Evolutionary conservation across 53 echinoderm and acorn worm species (phyloP).

Genomic region (Apostichopus leukothele): DNA sequence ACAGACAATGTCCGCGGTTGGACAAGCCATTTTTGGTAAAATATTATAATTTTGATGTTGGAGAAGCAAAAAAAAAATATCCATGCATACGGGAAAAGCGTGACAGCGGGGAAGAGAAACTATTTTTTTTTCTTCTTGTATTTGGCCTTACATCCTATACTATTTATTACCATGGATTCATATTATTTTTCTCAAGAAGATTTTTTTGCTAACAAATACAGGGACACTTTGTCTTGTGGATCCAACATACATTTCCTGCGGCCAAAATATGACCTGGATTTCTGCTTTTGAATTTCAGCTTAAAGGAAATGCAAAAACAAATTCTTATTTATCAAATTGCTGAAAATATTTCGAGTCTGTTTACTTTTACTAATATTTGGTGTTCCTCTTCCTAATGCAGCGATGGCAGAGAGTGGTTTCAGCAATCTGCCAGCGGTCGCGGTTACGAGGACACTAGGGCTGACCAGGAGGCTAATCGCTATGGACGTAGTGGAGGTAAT

Average conservation of each 20-base stretch:
- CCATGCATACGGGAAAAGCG: too few relatives aligned
- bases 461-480: constrained; percentile 50
- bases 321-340: not conserved
- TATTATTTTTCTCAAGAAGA: too few relatives aligned
- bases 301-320: not conserved
- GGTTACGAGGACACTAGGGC: constrained; percentile 51
- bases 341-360: constrained; percentile 28
- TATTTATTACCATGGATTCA: not conserved
- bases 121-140: not conserved
- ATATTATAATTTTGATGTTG: too few relatives aligned
- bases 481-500: constrained; percentile 54
- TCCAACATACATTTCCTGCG: constrained; percentile 21
- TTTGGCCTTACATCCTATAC: not conserved
- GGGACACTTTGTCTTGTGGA: not conserved
- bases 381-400: constrained; percentile 36
- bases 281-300: not conserved
- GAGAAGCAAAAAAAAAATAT: too few relatives aligned
- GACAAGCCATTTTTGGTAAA: too few relatives aligned
- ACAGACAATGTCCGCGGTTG: too few relatives aligned
- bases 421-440: too few relatives aligned
- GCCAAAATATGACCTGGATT: not conserved
- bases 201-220: constrained; percentile 9
- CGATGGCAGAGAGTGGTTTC: constrained; percentile 48
- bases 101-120: too few relatives aligned
- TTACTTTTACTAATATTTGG: not conserved